Conservation (phyloP, 2,113 vertebrate genomes). For the Picathartes gymnocephalus region DNA sequence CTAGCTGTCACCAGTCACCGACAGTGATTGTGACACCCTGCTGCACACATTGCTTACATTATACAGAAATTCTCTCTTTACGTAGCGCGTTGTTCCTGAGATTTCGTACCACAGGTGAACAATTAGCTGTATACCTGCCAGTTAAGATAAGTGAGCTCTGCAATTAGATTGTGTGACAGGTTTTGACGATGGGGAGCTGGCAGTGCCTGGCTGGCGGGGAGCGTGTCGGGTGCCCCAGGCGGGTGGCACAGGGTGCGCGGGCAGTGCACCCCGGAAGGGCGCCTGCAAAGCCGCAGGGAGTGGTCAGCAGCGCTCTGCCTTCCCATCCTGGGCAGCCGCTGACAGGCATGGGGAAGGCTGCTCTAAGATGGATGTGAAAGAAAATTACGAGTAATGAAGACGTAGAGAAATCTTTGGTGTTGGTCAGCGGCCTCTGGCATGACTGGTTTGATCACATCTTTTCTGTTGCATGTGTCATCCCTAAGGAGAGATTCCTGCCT, state of each 20-base stretch:
- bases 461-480: neutral
- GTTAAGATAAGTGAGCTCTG: neutral
- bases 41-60: neutral
- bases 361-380: neutral
- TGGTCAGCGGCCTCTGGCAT: neutral
- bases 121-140: neutral
- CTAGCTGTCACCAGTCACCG: neutral
- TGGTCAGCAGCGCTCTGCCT: neutral
- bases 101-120: neutral
- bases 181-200: neutral
- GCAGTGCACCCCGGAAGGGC: neutral
- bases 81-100: neutral
- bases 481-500: neutral
- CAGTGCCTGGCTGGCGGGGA: neutral
- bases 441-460: neutral
- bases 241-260: neutral
- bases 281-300: neutral
- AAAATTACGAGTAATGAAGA: neutral
- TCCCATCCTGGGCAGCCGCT: neutral
- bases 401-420: neutral
- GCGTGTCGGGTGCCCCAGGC: accelerated
- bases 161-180: neutral
- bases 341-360: neutral
- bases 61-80: neutral
- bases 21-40: neutral